Conservation (phyloP, 92 coral and sea anemone genomes). For the Zoanthus gigantus region DNA sequence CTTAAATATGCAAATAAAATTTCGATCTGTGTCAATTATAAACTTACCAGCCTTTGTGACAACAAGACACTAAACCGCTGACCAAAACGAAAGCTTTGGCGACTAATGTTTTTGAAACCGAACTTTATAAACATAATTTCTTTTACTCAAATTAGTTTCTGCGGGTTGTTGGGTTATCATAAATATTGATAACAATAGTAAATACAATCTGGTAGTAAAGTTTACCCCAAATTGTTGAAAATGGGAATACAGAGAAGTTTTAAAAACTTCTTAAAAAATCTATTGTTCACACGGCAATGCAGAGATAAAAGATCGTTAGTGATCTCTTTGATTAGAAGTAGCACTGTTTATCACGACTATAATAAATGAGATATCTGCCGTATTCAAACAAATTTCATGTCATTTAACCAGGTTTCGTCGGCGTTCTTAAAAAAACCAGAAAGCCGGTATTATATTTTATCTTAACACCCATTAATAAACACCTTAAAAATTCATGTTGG, state of each 20-base stretch:
- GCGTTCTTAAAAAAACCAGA: background rate
- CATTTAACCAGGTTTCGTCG: background rate
- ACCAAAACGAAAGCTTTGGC: too few relatives aligned
- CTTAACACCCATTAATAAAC: background rate
- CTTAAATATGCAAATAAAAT: too few relatives aligned
- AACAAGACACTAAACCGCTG: too few relatives aligned
- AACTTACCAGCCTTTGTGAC: too few relatives aligned
- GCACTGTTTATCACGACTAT: too few relatives aligned
- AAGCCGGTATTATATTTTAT: background rate
- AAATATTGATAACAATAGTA: background rate
- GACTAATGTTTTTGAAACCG: too few relatives aligned
- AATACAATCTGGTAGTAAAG: background rate
- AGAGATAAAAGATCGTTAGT: too few relatives aligned
- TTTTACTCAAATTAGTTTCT: background rate
- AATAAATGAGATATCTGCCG: background rate
- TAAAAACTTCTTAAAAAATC: background rate
- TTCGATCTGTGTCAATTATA: too few relatives aligned
- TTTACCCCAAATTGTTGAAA: background rate
- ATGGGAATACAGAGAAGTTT: background rate
- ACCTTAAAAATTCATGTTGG: constrained; percentile 34
- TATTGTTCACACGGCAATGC: too few relatives aligned
- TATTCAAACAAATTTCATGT: background rate
- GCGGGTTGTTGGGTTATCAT: background rate
- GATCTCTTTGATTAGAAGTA: too few relatives aligned
- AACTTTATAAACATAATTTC: background rate